Evolutionary conservation across 1,140 invertebrate genomes (phyloP).

Genomic region (Portunus trituberculatus): DNA sequence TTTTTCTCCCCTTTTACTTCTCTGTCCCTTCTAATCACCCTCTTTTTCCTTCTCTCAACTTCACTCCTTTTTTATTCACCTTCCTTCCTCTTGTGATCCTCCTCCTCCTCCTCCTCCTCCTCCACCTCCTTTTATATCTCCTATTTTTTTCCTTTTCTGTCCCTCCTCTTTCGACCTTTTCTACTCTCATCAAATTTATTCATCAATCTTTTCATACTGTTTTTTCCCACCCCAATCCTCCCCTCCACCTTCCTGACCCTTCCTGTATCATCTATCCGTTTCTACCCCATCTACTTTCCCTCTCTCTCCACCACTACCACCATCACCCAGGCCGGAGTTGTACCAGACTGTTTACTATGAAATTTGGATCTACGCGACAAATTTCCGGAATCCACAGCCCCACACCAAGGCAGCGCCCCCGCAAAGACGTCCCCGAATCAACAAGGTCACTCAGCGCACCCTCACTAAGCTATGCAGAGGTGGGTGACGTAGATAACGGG

Average conservation of each 20-base stretch:
- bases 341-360: conserved; percentile 78
- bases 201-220: background rate
- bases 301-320: background rate
- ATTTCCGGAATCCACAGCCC: conserved; percentile 77
- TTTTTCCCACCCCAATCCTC: background rate
- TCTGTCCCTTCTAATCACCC: background rate
- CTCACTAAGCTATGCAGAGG: conserved; percentile 78
- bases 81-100: background rate
- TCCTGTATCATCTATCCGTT: no score
- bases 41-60: background rate
- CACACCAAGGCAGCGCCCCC: conserved; percentile 40
- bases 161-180: background rate
- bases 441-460: conserved; percentile 77
- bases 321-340: conserved; percentile 70
- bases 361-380: conserved; percentile 78
- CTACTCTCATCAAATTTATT: background rate
- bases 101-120: background rate
- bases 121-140: background rate
- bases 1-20: background rate
- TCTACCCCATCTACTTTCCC: no score
- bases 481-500: conserved; percentile 24
- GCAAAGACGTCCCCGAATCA: conserved; percentile 65
- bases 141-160: background rate
- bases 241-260: background rate
- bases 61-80: no score